Conservation (phyloP, 2,113 vertebrate genomes). For the Gymnorhina tibicen region DNA sequence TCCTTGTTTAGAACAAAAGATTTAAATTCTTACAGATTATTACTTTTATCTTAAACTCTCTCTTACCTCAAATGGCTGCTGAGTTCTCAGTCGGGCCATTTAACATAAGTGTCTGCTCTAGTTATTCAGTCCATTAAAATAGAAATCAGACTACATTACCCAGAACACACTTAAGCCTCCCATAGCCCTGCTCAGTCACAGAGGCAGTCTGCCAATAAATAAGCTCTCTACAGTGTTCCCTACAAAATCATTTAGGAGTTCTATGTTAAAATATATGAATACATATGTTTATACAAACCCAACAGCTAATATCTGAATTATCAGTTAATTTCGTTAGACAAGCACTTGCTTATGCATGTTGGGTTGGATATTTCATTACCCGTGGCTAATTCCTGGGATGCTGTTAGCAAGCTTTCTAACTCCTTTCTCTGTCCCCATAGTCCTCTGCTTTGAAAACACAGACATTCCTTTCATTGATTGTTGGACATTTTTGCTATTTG, state of each 20-base stretch:
- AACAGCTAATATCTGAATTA: neutral
- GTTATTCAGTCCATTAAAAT: constrained; percentile 49
- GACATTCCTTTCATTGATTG: neutral
- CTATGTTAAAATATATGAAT: neutral
- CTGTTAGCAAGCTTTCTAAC: neutral
- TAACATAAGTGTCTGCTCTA: constrained; percentile 33
- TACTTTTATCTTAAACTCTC: constrained; percentile 3
- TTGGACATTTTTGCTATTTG: neutral
- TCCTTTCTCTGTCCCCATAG: neutral
- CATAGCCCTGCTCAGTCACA: neutral
- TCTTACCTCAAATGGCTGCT: neutral
- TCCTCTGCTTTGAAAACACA: neutral
- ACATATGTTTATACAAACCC: neutral
- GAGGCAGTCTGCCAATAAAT: neutral
- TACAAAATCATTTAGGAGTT: neutral
- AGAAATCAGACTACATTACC: constrained; percentile 54
- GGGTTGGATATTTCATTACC: neutral
- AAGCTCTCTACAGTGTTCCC: neutral
- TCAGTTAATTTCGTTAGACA: neutral
- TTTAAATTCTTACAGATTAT: neutral
- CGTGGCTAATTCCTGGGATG: neutral
- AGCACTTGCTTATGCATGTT: neutral
- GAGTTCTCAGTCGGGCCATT: neutral
- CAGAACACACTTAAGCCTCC: constrained; percentile 39
- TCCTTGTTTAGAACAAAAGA: neutral